Conservation (phyloP, 2,888 invertebrate genomes). For the Pollenia labialis region DNA sequence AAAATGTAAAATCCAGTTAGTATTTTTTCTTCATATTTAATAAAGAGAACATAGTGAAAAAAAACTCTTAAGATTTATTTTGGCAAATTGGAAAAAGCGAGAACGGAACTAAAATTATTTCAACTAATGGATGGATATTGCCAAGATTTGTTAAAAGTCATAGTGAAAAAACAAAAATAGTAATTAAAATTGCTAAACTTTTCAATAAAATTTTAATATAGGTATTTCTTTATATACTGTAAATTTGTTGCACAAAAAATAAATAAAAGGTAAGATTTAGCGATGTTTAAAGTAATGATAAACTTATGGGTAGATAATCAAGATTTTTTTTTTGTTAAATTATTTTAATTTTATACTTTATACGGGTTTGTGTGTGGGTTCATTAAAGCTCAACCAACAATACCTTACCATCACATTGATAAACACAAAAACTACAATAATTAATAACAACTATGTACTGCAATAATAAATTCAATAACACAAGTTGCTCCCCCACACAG, state of each 20-base stretch:
- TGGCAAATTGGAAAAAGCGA: constrained; percentile 10
- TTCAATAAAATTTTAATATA: constrained; percentile 9
- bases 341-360: constrained; percentile 11
- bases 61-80: constrained; percentile 6
- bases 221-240: constrained; percentile 26
- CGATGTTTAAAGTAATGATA: background rate
- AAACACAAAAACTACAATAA: constrained; percentile 25
- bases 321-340: constrained; percentile 32
- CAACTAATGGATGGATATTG: constrained; percentile 54
- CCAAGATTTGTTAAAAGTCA: constrained; percentile 3
- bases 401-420: constrained; percentile 9
- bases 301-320: constrained; percentile 39
- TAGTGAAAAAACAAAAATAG: constrained; percentile 7
- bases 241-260: constrained; percentile 41
- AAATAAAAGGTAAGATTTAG: constrained; percentile 52
- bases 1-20: constrained; percentile 48
- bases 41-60: constrained; percentile 34
- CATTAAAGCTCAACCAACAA: constrained; percentile 22
- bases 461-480: constrained; percentile 9
- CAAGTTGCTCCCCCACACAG: constrained; percentile 65
- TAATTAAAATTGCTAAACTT: constrained; percentile 33
- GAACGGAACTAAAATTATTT: background rate
- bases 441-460: constrained; percentile 26
- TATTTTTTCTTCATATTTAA: constrained; percentile 19
- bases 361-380: constrained; percentile 47